These are phyloP conservation scores for Gymnothorax javanicus DNA, from an alignment of 2,797 vertebrate genomes.

Conservation along the genomic window DNA sequence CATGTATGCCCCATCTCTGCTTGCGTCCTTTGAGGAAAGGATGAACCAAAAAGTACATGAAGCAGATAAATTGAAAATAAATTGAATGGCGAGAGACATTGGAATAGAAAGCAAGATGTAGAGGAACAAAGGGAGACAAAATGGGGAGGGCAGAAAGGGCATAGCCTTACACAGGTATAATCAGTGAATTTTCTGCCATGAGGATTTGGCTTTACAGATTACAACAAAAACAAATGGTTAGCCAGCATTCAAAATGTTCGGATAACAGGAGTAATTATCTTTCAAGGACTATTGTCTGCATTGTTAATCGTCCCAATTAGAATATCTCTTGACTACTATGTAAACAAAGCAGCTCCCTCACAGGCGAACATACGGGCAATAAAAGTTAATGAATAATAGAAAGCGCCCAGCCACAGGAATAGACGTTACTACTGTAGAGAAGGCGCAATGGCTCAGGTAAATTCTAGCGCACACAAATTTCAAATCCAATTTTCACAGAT, in stretches of 20 bases:
- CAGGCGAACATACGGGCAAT: background rate
- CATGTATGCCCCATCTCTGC: conserved; percentile 97
- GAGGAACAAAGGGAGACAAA: background rate
- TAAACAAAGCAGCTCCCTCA: background rate
- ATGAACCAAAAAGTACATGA: background rate
- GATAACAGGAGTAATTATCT: background rate
- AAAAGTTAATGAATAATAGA: conserved; percentile 11
- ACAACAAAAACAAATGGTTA: background rate
- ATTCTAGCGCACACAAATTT: background rate
- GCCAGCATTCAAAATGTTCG: background rate
- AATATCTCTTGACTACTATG: background rate
- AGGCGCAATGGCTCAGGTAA: background rate
- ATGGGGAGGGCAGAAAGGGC: background rate
- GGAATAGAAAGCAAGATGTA: background rate
- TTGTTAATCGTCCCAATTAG: background rate
- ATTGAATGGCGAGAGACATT: background rate
- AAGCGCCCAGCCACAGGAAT: background rate
- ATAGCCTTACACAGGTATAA: background rate
- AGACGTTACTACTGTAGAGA: background rate
- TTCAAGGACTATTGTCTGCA: background rate
- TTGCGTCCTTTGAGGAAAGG: conserved; percentile 77
- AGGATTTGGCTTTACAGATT: background rate
- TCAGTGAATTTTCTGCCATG: background rate
- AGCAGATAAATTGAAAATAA: background rate
- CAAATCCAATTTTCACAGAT: background rate